Conservation (phyloP, 2,113 vertebrate species). For the Podarcis cretensis region DNA sequence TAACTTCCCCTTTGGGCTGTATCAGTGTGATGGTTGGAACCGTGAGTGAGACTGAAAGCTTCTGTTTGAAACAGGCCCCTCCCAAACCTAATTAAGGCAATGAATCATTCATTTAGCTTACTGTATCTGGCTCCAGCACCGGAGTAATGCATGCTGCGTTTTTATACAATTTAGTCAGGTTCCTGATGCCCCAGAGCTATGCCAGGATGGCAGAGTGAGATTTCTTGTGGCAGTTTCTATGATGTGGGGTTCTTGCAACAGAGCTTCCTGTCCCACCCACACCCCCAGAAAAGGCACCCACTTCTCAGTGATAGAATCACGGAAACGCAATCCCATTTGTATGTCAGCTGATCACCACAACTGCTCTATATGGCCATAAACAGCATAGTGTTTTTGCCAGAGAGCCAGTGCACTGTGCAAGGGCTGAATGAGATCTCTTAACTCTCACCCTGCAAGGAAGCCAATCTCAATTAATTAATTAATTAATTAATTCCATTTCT, state of each 20-base stretch:
- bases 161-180: neutral
- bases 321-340: neutral
- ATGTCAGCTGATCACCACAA: neutral
- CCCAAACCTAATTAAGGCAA: neutral
- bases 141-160: neutral
- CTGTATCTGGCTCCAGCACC: neutral
- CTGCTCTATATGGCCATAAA: no score
- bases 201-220: neutral
- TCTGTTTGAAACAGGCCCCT: neutral
- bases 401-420: neutral
- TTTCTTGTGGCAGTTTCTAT: no score
- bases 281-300: neutral
- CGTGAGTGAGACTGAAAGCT: neutral
- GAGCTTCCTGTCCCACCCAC: no score
- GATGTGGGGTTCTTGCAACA: neutral
- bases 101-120: neutral
- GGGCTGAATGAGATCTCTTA: neutral
- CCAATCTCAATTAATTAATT: neutral
- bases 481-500: no score
- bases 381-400: neutral
- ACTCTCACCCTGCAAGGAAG: neutral
- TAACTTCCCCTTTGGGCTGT: neutral
- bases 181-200: neutral
- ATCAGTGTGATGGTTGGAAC: neutral
- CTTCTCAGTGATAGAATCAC: neutral